Conservation (phyloP, 2,888 invertebrate species). For the Biston stratarius region DNA sequence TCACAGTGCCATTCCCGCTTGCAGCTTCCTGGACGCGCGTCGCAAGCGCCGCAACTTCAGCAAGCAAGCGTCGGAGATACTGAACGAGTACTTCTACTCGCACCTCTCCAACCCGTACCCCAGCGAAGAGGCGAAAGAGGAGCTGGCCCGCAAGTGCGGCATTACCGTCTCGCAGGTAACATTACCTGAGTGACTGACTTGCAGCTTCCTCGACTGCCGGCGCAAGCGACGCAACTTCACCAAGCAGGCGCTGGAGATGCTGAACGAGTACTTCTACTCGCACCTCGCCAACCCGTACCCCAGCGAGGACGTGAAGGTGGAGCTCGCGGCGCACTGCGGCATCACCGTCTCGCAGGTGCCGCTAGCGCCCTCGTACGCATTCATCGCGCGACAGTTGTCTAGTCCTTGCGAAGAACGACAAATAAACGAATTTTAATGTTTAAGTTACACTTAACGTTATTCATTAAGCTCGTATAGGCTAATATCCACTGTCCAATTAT, state of each 20-base stretch:
- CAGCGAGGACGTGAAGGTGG: slow-evolving; percentile 98
- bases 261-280: slow-evolving; percentile 99
- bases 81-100: slow-evolving; percentile 99
- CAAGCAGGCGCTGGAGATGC: slow-evolving; percentile 98
- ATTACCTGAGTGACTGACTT: slow-evolving; percentile 28
- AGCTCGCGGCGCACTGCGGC: slow-evolving; percentile 97
- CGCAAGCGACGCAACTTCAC: slow-evolving; percentile 97
- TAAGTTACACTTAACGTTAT: too few species aligned
- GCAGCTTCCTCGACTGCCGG: slow-evolving; percentile 88
- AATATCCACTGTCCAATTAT: too few species aligned
- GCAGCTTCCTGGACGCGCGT: slow-evolving; percentile 91
- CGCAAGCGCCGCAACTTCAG: slow-evolving; percentile 99
- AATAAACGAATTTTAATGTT: background rate
- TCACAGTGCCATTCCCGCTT: slow-evolving; percentile 53
- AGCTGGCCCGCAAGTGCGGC: slow-evolving; percentile 99
- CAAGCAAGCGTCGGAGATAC: slow-evolving; percentile 99
- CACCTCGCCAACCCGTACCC: slow-evolving; percentile 99
- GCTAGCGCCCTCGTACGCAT: too few species aligned
- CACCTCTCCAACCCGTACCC: slow-evolving; percentile 99
- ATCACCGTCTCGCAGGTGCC: slow-evolving; percentile 97
- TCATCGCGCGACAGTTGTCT: background rate
- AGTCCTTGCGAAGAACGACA: background rate
- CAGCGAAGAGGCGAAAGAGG: slow-evolving; percentile 99
- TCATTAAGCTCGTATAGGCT: too few species aligned
- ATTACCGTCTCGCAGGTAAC: slow-evolving; percentile 95